phyloP scores from a whole-genome alignment of 2,797 vertebrate species.

The Liparis tanakae region DNA sequence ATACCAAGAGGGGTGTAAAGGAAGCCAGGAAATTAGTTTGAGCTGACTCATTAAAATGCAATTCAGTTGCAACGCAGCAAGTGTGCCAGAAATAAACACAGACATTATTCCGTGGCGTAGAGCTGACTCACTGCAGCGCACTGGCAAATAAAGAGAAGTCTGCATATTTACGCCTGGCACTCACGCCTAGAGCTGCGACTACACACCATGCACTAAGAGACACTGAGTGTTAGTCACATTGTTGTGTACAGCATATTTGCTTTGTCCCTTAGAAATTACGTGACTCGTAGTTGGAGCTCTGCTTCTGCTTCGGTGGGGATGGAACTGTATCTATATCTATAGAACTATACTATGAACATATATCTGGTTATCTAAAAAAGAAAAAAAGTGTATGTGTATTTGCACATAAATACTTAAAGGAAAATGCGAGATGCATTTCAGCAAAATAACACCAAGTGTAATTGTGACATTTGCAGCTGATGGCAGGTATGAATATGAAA shows the following conservation, averaged over 20 bases:
- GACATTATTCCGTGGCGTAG: slow-evolving; percentile 18
- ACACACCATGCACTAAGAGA: slow-evolving; percentile 1
- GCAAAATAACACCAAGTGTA: neutral
- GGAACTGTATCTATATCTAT: neutral
- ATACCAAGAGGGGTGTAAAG: slow-evolving; percentile 38
- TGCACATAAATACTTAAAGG: neutral
- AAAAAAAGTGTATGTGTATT: neutral
- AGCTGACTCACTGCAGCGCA: slow-evolving; percentile 38
- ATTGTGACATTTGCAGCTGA: neutral
- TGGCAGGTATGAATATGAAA: neutral
- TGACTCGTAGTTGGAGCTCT: neutral
- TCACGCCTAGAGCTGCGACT: slow-evolving; percentile 12
- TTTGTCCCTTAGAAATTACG: neutral
- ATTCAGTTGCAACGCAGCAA: slow-evolving; percentile 39
- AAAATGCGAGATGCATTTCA: neutral
- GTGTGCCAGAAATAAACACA: slow-evolving; percentile 41
- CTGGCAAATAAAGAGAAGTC: slow-evolving; percentile 24
- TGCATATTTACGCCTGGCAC: slow-evolving; percentile 21
- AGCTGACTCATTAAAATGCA: slow-evolving; percentile 57
- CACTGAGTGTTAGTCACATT: neutral
- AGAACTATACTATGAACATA: neutral
- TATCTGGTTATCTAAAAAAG: neutral
- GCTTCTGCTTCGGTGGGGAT: neutral
- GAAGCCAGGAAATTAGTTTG: slow-evolving; percentile 39
- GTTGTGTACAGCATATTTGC: neutral